A percentile compares a stretch with the other conserved stretches of the same genome.
Evolutionary conservation across 2,797 vertebrate species (phyloP).

Genomic region (Lacerta viridis): DNA sequence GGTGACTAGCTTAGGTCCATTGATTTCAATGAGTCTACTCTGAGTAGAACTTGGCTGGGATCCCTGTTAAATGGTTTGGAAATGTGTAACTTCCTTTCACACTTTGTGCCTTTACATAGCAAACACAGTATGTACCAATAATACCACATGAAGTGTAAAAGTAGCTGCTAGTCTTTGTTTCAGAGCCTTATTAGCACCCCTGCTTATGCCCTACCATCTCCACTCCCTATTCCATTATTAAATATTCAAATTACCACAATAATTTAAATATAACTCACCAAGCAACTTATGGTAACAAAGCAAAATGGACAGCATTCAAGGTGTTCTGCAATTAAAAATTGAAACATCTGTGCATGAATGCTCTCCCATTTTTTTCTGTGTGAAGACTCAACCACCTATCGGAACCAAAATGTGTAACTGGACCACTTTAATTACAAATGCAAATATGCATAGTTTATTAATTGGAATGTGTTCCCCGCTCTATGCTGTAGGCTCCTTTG

Average conservation of each 20-base stretch:
- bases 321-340: background rate
- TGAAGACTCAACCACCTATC: background rate
- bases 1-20: too few species aligned
- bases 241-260: background rate
- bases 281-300: background rate
- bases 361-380: background rate
- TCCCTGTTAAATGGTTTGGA: background rate
- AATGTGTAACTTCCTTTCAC: background rate
- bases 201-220: background rate
- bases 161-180: background rate
- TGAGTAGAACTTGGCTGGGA: background rate
- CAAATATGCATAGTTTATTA: constrained; percentile 3
- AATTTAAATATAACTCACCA: background rate
- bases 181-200: background rate
- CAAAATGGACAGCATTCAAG: background rate
- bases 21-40: too few species aligned
- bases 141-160: background rate
- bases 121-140: background rate
- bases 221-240: background rate
- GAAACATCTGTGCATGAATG: background rate
- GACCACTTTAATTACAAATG: background rate
- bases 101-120: background rate
- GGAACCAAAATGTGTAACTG: background rate
- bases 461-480: background rate
- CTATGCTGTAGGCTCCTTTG: background rate